Conservation (phyloP, 2,888 invertebrate genomes). For the Plutella xylostella region DNA sequence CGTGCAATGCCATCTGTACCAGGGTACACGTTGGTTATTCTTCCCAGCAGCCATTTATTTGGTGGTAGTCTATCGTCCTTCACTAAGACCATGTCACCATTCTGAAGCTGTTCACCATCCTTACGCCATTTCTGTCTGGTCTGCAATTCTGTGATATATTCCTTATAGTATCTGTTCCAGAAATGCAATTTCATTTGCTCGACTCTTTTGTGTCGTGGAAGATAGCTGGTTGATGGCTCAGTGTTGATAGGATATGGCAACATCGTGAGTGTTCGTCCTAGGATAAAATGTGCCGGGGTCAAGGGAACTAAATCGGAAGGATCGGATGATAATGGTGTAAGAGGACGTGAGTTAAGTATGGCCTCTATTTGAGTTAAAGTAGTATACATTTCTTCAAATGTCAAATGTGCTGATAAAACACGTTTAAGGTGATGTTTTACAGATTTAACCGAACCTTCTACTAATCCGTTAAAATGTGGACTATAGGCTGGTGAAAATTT, state of each 20-base stretch:
- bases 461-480: constrained; percentile 19
- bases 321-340: constrained; percentile 1
- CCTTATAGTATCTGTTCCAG: constrained; percentile 4
- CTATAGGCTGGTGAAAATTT: constrained; percentile 17
- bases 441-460: constrained; percentile 18
- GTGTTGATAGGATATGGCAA: constrained; percentile 2
- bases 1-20: constrained; percentile 9
- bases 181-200: not conserved
- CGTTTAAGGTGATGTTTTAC: constrained; percentile 18
- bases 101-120: not conserved
- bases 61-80: constrained; percentile 8
- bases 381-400: constrained; percentile 18
- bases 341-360: no score
- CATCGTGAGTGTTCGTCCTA: constrained; percentile 13
- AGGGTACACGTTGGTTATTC: constrained; percentile 3
- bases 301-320: not conserved
- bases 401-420: constrained; percentile 11
- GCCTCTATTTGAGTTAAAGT: no score
- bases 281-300: constrained; percentile 13
- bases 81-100: not conserved
- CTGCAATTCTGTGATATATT: constrained; percentile 20
- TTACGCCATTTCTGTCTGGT: constrained; percentile 18
- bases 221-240: no score
- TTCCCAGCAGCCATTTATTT: constrained; percentile 8
- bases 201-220: not conserved